phyloP scores from a whole-genome alignment of 2,113 vertebrate genomes.

The Arothron firmamentum region DNA sequence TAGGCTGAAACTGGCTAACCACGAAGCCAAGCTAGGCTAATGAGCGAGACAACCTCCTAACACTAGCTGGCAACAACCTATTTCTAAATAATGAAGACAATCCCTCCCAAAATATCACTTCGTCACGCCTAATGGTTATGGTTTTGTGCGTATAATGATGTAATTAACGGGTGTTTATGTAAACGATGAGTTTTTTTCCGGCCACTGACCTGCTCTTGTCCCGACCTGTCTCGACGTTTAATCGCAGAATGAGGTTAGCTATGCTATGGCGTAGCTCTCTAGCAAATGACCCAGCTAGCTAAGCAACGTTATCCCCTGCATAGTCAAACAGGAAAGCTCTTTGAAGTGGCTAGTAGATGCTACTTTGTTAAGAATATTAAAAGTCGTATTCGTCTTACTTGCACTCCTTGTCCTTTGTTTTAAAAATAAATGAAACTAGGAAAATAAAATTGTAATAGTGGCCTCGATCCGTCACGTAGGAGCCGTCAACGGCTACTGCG shows the following conservation, averaged over 20 bases:
- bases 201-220: constrained; percentile 80
- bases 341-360: neutral
- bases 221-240: constrained; percentile 80
- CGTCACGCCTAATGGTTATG: too few relatives aligned
- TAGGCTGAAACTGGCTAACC: neutral
- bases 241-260: constrained; percentile 73
- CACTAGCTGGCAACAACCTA: constrained; percentile 45
- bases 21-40: constrained; percentile 30
- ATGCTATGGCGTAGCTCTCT: constrained; percentile 59
- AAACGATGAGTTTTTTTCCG: constrained; percentile 5
- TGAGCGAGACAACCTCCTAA: constrained; percentile 8
- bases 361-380: constrained; percentile 14
- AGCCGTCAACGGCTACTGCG: constrained; percentile 82
- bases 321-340: constrained; percentile 29
- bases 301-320: constrained; percentile 51
- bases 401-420: constrained; percentile 68
- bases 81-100: constrained; percentile 11
- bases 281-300: constrained; percentile 59
- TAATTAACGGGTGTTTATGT: neutral
- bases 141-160: too few relatives aligned
- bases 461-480: constrained; percentile 73
- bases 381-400: constrained; percentile 64
- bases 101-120: constrained; percentile 7
- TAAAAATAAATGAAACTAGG: constrained; percentile 72
- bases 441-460: constrained; percentile 66